Base-by-base conservation (phyloP, 2,888 invertebrate species). In the Leptopilina myrica region DNA sequence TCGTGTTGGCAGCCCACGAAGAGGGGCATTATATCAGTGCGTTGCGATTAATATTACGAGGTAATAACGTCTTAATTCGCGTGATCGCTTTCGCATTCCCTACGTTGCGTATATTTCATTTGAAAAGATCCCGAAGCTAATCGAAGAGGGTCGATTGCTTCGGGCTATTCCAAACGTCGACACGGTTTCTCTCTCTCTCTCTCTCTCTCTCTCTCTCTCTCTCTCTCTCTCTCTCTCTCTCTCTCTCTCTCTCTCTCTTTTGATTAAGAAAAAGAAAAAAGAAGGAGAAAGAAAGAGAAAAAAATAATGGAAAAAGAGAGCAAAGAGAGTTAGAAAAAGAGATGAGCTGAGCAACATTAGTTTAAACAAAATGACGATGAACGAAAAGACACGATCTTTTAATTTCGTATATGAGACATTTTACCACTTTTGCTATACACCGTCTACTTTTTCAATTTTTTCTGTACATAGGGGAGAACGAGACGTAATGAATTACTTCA, bases 41-140 rank as follows among this genome's bases (percentile, higher is more conserved):
- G 69, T 73, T 33, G 56, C 53, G 69, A 73, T 73, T 73, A 56
- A 73, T 73, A 73, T 56, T 73, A 73, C 69, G 33, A 73, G 69
- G 69, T 56, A 73, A 73, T 79, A 82, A 82, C 80, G 80, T 82
- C 82, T 82, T 78, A 82, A 82, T 82, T 81, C 76, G 80, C 80
- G 80, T 78, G 73, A 76, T 82, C 67, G 79, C 78, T 76, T 64
- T 79, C 78, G 79, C 67, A 76, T 79, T 78, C 40, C 78, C 77
- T 33, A 67, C 73, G 59, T 78, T 78, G 64, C 14, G 43, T 73
- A 79, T 79, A 76, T 80, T 79, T 76, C 77, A 12, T 76, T 78
- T 79, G 66, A 76, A 73, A 75, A 73, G 69, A 78, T 76, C 43
- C 53, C 46, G 76, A 76, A 77, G 75, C 40, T 69, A 43, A 76